phyloP scores from a whole-genome alignment of 2,113 vertebrate species.

The Forbesichthys agassizii region DNA sequence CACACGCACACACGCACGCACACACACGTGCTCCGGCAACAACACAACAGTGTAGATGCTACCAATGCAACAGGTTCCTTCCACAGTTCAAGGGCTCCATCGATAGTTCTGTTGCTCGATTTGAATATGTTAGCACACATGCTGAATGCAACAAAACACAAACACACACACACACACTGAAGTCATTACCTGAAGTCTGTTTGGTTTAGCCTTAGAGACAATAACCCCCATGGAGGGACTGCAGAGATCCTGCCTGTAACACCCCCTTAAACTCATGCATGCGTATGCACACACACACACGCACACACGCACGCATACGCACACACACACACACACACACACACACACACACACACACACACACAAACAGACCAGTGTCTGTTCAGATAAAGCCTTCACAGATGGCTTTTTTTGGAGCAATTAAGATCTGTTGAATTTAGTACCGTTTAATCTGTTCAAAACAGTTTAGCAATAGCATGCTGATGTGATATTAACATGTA shows the following conservation, averaged over 20 bases:
- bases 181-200: conserved; percentile 68
- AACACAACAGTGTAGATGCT: not conserved
- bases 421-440: too few relatives aligned
- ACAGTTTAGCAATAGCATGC: not conserved
- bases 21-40: conserved; percentile 1
- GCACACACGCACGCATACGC: not conserved
- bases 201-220: conserved; percentile 63
- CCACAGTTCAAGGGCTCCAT: not conserved
- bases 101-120: not conserved
- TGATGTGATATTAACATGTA: too few relatives aligned
- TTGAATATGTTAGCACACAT: conserved; percentile 27
- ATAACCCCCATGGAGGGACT: conserved; percentile 65
- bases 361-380: conserved; percentile 42
- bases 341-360: conserved; percentile 2
- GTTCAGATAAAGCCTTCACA: conserved; percentile 69
- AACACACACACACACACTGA: conserved; percentile 62
- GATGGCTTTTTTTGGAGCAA: conserved; percentile 59
- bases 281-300: conserved; percentile 15
- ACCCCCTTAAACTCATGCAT: conserved; percentile 23
- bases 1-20: conserved; percentile 33
- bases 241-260: conserved; percentile 63
- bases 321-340: conserved; percentile 23
- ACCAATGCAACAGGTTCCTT: not conserved
- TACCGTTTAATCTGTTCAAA: conserved; percentile 10
- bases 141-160: conserved; percentile 27